Evolutionary conservation across 2,888 invertebrate genomes (phyloP).

Genomic region (Drosophila eohydei): DNA sequence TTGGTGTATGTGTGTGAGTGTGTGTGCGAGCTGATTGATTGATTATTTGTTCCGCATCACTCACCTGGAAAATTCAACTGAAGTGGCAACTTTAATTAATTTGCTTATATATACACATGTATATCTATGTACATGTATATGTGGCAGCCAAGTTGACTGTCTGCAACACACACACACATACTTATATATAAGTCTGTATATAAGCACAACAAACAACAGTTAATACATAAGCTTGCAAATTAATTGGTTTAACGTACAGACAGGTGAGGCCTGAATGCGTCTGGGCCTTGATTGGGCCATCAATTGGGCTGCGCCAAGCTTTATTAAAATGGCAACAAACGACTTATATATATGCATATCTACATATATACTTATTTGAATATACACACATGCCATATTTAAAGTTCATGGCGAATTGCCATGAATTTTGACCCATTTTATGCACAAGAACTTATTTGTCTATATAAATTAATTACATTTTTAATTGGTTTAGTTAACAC

Average conservation of each 20-base stretch:
- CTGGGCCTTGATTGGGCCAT: slow-evolving; percentile 38
- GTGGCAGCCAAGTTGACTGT: slow-evolving; percentile 46
- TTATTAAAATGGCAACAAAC: slow-evolving; percentile 45
- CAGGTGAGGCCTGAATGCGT: slow-evolving; percentile 36
- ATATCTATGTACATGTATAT: slow-evolving; percentile 26
- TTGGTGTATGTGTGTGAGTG: slow-evolving; percentile 12
- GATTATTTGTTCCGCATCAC: slow-evolving; percentile 85
- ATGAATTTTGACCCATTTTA: slow-evolving; percentile 11
- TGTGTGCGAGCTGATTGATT: slow-evolving; percentile 82
- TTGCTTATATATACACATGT: slow-evolving; percentile 69
- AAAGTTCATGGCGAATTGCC: slow-evolving; percentile 8
- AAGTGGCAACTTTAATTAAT: slow-evolving; percentile 83
- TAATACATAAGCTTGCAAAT: slow-evolving; percentile 56
- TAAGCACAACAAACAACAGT: slow-evolving; percentile 41
- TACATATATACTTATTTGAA: not conserved
- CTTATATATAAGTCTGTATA: slow-evolving; percentile 10
- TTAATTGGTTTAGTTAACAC: not conserved
- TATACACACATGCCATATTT: slow-evolving; percentile 6
- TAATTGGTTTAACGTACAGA: slow-evolving; percentile 55
- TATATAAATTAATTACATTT: slow-evolving; percentile 1
- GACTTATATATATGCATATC: not conserved
- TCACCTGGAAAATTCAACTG: slow-evolving; percentile 85
- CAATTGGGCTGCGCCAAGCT: slow-evolving; percentile 30
- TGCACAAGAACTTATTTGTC: slow-evolving; percentile 1
- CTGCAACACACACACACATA: slow-evolving; percentile 13